Base-by-base conservation (phyloP, 2,113 vertebrate species). In the Apus apus region DNA sequence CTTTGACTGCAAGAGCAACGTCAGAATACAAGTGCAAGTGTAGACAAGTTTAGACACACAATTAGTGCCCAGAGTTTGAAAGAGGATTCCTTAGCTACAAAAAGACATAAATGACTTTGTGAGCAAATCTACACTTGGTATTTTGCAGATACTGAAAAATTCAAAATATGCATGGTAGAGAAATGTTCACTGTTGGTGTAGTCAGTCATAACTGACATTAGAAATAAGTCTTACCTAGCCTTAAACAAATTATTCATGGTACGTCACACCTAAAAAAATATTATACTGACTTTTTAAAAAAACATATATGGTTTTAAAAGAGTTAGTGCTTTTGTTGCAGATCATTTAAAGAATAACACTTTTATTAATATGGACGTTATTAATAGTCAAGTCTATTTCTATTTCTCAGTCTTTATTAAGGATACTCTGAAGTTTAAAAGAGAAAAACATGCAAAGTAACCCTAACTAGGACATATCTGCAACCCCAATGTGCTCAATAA, bases 41-140 rank as follows among this genome's bases (percentile, higher is more conserved):
- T 57, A 46, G 38, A 62, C 34, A 58, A 62, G 13, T 78, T 77
- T 61, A 46, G 38, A 62, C 32, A 58, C 0, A 8, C 8, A 64
- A 30, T 73, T 58, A 11, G 1, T 86, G 64, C 16, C 13, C 70
- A 50, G 12, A 70, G 21, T n/a, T 46, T 83, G 76, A 85, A 76
- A 94, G 66, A 8, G 90, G 83, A 66, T 13, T 70, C 60, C n/a
- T 79, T 50, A 56, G 27, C 50, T 80, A 57, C 61, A 70, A 89
- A 91, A 86, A 81, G 17, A 86, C 61, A 58, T 62, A 20, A 84
- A 34, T 48, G 34, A 10, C 9, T 53, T 25, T 22, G 22, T 1
- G 6, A 80, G 32, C 13, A 83, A 75, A 56, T 53, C 12, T 27
- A 6, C 25, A 72, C 43, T 56, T 60, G 5, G 2, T 51, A 51